These are phyloP conservation scores for Ascaphus truei DNA, from an alignment of 2,113 vertebrate species.

Conservation along the genomic window DNA sequence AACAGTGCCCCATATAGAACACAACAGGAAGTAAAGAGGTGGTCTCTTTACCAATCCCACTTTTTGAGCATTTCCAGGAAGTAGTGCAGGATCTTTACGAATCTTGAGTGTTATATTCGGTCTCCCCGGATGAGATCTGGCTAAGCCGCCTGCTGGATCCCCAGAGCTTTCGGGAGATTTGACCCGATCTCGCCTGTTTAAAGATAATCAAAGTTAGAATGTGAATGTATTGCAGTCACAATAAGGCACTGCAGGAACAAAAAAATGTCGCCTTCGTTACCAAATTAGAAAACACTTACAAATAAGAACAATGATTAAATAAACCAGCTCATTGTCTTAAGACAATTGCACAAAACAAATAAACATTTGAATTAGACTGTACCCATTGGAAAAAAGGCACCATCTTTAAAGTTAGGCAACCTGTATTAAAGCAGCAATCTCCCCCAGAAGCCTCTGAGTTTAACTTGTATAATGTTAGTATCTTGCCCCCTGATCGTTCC, in stretches of 20 bases:
- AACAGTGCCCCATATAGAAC: too few relatives aligned
- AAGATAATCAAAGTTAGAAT: conserved; percentile 64
- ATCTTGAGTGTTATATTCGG: conserved; percentile 87
- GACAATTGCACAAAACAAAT: too few relatives aligned
- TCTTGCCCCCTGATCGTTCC: too few relatives aligned
- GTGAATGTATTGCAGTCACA: too few relatives aligned
- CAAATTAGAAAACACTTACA: conserved; percentile 36
- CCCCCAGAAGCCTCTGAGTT: too few relatives aligned
- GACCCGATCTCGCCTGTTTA: conserved; percentile 89
- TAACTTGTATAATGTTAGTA: too few relatives aligned
- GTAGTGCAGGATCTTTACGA: conserved; percentile 1
- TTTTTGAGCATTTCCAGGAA: neutral
- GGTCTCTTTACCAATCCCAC: neutral
- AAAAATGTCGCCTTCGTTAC: conserved; percentile 29
- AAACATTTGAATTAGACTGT: too few relatives aligned
- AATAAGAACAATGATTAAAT: conserved; percentile 31
- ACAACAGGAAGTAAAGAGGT: neutral
- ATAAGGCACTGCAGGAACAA: conserved; percentile 47
- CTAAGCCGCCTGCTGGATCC: conserved; percentile 91
- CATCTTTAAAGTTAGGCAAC: too few relatives aligned
- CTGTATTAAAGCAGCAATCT: too few relatives aligned
- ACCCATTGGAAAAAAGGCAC: too few relatives aligned
- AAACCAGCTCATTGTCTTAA: too few relatives aligned
- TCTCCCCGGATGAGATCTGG: conserved; percentile 93
- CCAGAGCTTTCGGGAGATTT: conserved; percentile 95